A percentile compares a stretch with the other conserved stretches of the same genome.
phyloP scores from a whole-genome alignment of 2,113 vertebrate species.

The Carassius gibelio region DNA sequence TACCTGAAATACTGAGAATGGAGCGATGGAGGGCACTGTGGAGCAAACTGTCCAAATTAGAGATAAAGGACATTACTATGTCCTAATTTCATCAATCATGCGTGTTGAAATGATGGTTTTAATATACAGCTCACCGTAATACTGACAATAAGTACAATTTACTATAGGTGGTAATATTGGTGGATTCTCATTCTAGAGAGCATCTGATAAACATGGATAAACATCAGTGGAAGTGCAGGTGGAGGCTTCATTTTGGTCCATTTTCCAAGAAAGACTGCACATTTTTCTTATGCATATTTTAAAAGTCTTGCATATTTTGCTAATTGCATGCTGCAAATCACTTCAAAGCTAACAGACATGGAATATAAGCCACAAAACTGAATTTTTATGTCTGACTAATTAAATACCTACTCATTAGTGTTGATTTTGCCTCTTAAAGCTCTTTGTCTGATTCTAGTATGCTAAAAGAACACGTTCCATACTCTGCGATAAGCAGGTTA shows the following conservation, averaged over 20 bases:
- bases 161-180: not conserved
- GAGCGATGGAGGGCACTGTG: not conserved
- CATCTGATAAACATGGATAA: not conserved
- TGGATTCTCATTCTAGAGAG: not conserved
- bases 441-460: constrained; percentile 5
- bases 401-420: not conserved
- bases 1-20: not conserved
- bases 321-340: too few relatives aligned
- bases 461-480: constrained; percentile 40
- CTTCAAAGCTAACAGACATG: not conserved
- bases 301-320: not conserved
- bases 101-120: not conserved
- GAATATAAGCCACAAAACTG: not conserved
- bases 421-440: not conserved
- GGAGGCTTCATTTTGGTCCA: not conserved
- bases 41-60: not conserved
- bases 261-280: not conserved
- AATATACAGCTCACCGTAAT: not conserved
- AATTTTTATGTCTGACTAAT: not conserved
- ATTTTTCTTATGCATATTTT: not conserved
- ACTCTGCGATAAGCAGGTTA: constrained; percentile 61
- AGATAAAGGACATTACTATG: not conserved
- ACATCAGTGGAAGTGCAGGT: not conserved
- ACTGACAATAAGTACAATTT: not conserved
- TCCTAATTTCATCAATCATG: not conserved